Percentiles rank a stretch among this genome's conserved stretches.
Conservation (phyloP, 2,888 invertebrate species). For the Ellobium chinense region DNA sequence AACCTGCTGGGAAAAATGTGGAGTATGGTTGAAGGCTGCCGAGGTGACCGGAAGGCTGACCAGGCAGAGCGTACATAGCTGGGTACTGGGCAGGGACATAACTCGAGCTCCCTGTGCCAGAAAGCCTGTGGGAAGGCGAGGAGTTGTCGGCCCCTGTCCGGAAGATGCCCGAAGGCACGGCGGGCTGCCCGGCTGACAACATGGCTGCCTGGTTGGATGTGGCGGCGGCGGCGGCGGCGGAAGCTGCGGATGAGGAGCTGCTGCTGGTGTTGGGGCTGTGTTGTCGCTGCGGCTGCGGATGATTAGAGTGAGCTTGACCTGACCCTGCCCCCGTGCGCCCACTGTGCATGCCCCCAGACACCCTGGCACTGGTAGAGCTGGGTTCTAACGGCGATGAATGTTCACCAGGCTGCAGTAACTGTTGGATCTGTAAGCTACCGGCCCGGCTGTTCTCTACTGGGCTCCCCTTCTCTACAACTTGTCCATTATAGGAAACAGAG, state of each 20-base stretch:
- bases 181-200: conserved; percentile 55
- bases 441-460: neutral
- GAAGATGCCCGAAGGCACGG: conserved; percentile 53
- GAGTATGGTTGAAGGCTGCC: conserved; percentile 63
- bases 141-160: conserved; percentile 57
- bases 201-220: conserved; percentile 36
- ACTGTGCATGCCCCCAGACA: conserved; percentile 54
- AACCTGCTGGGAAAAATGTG: conserved; percentile 61
- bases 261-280: conserved; percentile 12
- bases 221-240: neutral
- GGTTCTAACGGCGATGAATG: neutral
- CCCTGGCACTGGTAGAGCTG: neutral
- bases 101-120: conserved; percentile 21
- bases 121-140: conserved; percentile 28
- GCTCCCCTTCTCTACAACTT: neutral
- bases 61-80: conserved; percentile 54
- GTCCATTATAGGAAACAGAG: neutral
- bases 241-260: neutral
- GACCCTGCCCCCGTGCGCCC: conserved; percentile 43
- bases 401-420: conserved; percentile 7
- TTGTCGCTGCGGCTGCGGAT: conserved; percentile 24
- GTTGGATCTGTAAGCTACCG: neutral
- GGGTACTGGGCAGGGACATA: conserved; percentile 52
- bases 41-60: conserved; percentile 53
- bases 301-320: conserved; percentile 31